A percentile compares a stretch with the other conserved stretches of the same genome.
Evolutionary conservation across 2,797 vertebrate genomes (phyloP).

Genomic region (Pangasius sanitwongsei): DNA sequence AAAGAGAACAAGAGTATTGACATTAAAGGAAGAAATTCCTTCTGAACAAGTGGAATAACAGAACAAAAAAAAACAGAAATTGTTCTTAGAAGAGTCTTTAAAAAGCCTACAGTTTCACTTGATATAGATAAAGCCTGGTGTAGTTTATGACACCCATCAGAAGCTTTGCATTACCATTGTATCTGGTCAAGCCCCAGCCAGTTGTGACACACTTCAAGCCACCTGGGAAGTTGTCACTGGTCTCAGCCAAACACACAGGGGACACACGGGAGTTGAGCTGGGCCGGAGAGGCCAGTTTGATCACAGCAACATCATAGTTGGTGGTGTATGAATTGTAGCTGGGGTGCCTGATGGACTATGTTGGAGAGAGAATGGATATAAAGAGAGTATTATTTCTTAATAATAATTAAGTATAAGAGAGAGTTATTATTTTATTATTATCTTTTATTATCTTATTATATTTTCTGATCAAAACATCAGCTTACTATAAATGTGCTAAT

Average conservation of each 20-base stretch:
- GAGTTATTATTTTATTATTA: too few relatives aligned
- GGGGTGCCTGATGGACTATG: slow-evolving; percentile 82
- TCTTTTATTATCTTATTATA: neutral
- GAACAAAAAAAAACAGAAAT: neutral
- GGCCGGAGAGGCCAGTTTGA: slow-evolving; percentile 78
- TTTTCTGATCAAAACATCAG: neutral
- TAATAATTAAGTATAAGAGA: too few relatives aligned
- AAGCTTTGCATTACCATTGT: slow-evolving; percentile 64
- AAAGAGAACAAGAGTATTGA: neutral
- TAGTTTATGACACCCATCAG: neutral
- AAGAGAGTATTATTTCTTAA: neutral
- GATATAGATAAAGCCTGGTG: neutral
- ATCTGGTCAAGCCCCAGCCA: slow-evolving; percentile 75
- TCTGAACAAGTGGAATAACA: neutral
- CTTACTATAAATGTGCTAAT: neutral
- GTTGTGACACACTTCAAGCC: slow-evolving; percentile 72
- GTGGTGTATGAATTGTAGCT: slow-evolving; percentile 70
- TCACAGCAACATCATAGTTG: slow-evolving; percentile 80
- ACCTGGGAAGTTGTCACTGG: slow-evolving; percentile 63
- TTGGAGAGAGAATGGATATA: neutral
- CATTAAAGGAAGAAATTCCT: neutral
- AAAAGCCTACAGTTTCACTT: neutral
- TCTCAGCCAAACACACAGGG: slow-evolving; percentile 73
- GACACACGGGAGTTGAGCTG: slow-evolving; percentile 63
- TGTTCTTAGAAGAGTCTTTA: neutral